Base-by-base conservation (phyloP, 2,888 invertebrate genomes). In the Esperia sulphurella region DNA sequence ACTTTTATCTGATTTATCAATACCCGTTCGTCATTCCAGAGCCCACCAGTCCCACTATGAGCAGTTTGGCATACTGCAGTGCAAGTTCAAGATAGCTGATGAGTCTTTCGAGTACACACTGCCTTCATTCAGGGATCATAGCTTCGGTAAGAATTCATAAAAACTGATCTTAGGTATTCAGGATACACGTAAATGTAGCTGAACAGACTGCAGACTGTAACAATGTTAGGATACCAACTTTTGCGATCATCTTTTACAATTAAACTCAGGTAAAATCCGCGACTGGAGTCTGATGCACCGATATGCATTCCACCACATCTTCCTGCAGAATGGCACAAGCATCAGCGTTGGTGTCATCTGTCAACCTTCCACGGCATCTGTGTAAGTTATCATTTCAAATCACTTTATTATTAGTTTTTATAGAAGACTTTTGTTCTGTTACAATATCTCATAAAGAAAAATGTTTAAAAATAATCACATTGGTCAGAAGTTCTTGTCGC, bases 41-140 rank as follows among this genome's bases (percentile, higher is more conserved):
- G 92, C 93, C 1, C 95, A 95, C 68, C 95, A 96, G 68, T 93
- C 93, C 0, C 96, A 96, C 67, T 96, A 96, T 74, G 96, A 96
- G 65, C 96, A 96, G 79, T 94, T 94, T 78, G 95, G 96, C 0
- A 75, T 77, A 3, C 67, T 95, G 46, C 84, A 83, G 29, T 95
- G 94, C 45, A 90, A 81, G 29, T 76, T 94, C 44, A 79, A 78
- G 45, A 80, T 95, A 1, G 91, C 91, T 7, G 87, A 88, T 4
- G 83, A 90, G 33, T 55, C 77, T 0, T 81, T 79, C 14, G 72
- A 90, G 37, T 72, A 87, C 40, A 75, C 91, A 1, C 72, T 95
- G 53, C 90, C 92, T 14, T 92, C 94, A 0, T 94, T 95, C 78
- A 90, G 96, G 54, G 95, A 96, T 76, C 96, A 96, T 68, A 95